These are phyloP conservation scores for Tenodera sinensis DNA, from an alignment of 2,888 invertebrate species.

Conservation along the genomic window DNA sequence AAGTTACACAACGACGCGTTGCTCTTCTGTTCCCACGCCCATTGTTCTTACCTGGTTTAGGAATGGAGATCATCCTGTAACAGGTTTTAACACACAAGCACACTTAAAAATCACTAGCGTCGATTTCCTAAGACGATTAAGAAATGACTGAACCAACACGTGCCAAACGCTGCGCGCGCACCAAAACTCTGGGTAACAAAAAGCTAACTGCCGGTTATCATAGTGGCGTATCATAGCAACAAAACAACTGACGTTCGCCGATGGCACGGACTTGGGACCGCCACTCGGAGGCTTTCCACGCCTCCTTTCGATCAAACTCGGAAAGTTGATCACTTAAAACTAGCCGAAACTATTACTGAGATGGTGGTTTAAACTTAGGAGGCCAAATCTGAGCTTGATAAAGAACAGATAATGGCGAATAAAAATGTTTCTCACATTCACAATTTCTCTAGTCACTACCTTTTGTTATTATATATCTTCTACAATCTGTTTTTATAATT, in stretches of 20 bases:
- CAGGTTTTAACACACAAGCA: neutral
- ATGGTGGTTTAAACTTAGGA: too few relatives aligned
- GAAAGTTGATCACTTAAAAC: too few relatives aligned
- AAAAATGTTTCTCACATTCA: too few relatives aligned
- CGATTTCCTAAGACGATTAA: neutral
- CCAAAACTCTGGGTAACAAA: neutral
- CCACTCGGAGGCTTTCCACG: neutral
- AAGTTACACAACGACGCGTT: too few relatives aligned
- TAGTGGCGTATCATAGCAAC: neutral
- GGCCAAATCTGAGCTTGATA: too few relatives aligned
- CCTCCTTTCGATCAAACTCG: neutral
- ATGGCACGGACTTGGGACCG: neutral
- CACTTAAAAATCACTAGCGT: neutral
- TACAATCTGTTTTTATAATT: too few relatives aligned
- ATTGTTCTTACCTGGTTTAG: neutral
- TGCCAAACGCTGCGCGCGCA: neutral
- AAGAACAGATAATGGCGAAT: too few relatives aligned
- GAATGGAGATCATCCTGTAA: neutral
- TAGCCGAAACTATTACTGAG: too few relatives aligned
- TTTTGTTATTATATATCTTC: too few relatives aligned
- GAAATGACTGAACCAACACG: neutral
- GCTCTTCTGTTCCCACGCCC: neutral
- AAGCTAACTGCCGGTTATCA: neutral
- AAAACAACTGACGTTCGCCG: neutral
- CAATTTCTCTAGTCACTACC: too few relatives aligned